Percentiles rank a stretch among this genome's conserved stretches.
Conservation (phyloP, 2,797 vertebrate genomes). For the Simalia tracyae region DNA sequence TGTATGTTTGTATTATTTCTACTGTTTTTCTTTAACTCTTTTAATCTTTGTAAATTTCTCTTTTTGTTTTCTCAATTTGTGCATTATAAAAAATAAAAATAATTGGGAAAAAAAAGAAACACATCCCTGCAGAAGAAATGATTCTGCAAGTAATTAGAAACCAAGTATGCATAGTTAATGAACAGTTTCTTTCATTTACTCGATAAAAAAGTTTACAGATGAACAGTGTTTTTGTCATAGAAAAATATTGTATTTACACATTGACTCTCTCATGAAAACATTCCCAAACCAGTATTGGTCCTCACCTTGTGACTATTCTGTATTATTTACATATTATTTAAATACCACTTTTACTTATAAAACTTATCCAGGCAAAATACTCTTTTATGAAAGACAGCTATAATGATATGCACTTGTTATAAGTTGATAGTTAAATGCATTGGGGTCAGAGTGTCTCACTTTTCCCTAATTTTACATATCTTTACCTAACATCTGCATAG, state of each 20-base stretch:
- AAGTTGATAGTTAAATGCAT: background rate
- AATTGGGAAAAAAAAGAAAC: background rate
- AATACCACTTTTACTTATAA: background rate
- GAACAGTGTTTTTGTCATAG: background rate
- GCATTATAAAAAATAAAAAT: too few relatives aligned
- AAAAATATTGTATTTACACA: background rate
- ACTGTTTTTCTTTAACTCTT: too few relatives aligned
- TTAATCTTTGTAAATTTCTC: too few relatives aligned
- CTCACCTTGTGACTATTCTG: background rate
- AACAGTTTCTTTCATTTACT: background rate
- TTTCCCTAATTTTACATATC: background rate
- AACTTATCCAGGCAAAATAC: background rate
- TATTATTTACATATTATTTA: background rate
- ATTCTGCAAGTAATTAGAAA: background rate
- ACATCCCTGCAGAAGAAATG: background rate
- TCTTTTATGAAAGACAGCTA: background rate
- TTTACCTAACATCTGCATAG: background rate
- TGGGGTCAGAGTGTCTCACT: background rate
- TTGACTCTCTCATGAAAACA: background rate
- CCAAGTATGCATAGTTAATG: background rate
- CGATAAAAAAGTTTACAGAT: background rate
- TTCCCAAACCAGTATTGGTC: background rate
- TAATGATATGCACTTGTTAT: background rate
- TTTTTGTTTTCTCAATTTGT: too few relatives aligned
- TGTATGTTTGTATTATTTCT: too few relatives aligned